Base-by-base conservation (phyloP, 2,888 invertebrate genomes). In the Operophtera brumata region DNA sequence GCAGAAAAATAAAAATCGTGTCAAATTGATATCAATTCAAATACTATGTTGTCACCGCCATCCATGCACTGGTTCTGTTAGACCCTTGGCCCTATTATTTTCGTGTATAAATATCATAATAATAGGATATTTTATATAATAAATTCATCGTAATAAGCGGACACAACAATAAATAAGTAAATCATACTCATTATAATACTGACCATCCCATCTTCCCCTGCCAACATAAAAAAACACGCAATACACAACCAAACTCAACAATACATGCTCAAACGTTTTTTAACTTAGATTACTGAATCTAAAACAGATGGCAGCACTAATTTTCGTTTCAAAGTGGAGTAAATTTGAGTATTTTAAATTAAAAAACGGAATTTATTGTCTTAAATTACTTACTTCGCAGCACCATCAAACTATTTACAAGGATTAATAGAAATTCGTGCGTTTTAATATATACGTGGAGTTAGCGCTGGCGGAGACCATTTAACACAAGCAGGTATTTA, bases 161-260 rank as follows among this genome's bases (percentile, higher is more conserved):
- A 59, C 59, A 57, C 45, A 52, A 59, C 50, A 50, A 52, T 55
- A 59, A 52, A 57, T 61, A 57, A 61, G 35, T 45, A 56, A 45
- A 58, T 43, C 44, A 42, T 44, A 35, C 41, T 50, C 37, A 44
- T 46, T 35, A 28, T 60, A 56, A 54, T 55, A 56, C 14, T 20
- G 59, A 59, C 59, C 64, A 64, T 64, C 64, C 64, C 64, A 47
- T 37, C 26, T 54, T 56, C 63, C 64, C 48, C 25, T 43, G 30
- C 11, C 46, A 43, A 51, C 34, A 37, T 47, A 49, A 54, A 43
- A 47, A 13, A 34, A 36, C 63, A 64, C 61, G 63, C 63, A 50
- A 48, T 37, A 39, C 8, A 57, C 14, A 54, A 41, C 13, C 25
- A 46, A 40, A 20, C 20, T 3, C 20, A 12, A 45, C 30, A 41